A percentile compares a stretch with the other conserved stretches of the same genome.
Conservation (phyloP, 53 echinoderm and acorn worm genomes). For the Henricia sp. region DNA sequence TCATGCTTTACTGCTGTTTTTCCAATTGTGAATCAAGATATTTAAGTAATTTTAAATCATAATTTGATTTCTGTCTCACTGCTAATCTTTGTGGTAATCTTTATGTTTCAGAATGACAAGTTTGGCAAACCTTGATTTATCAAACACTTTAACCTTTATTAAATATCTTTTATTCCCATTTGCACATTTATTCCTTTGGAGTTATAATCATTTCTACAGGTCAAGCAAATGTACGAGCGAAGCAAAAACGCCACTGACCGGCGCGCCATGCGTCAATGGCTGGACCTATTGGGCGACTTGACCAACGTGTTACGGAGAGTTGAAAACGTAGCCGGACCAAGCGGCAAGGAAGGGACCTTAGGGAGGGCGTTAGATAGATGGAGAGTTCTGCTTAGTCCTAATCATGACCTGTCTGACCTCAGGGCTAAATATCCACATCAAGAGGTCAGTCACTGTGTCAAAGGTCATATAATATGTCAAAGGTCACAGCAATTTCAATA, state of each 20-base stretch:
- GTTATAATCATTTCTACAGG: constrained; percentile 63
- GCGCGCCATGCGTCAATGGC: constrained; percentile 94
- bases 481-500: too few species aligned
- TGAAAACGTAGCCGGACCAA: constrained; percentile 46
- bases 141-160: too few species aligned
- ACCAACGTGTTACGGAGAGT: constrained; percentile 55
- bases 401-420: constrained; percentile 82
- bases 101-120: too few species aligned
- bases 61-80: too few species aligned
- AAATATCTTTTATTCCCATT: too few species aligned
- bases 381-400: constrained; percentile 81
- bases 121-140: too few species aligned
- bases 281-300: constrained; percentile 81
- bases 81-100: too few species aligned
- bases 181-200: too few species aligned
- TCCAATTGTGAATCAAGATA: too few species aligned
- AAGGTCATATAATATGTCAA: too few species aligned
- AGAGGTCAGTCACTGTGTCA: constrained; percentile 70
- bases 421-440: constrained; percentile 95
- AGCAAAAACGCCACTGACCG: constrained; percentile 89
- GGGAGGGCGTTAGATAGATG: constrained; percentile 75
- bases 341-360: constrained; percentile 59
- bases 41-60: too few species aligned
- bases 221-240: constrained; percentile 81
- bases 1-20: too few species aligned